These are phyloP conservation scores for Drosophila lacicola DNA, from an alignment of 2,888 invertebrate genomes.

Conservation along the genomic window DNA sequence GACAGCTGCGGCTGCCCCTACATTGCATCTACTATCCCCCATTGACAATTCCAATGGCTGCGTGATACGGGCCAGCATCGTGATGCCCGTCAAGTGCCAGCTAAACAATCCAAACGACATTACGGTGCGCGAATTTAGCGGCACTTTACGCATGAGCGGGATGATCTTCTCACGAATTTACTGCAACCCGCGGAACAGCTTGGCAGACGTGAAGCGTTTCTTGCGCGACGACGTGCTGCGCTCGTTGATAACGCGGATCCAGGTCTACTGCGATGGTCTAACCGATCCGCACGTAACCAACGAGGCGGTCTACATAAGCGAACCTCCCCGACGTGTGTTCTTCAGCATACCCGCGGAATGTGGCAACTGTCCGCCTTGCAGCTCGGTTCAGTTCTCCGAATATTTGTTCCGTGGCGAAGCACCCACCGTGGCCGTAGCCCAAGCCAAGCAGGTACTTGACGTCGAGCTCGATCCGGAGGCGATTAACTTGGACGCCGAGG, in stretches of 20 bases:
- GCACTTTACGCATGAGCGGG: conserved; percentile 82
- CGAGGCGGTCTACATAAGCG: conserved; percentile 89
- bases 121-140: conserved; percentile 79
- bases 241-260: conserved; percentile 93
- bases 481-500: conserved; percentile 91
- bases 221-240: conserved; percentile 94
- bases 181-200: conserved; percentile 90
- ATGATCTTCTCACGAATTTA: conserved; percentile 88
- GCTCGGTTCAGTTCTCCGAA: conserved; percentile 91
- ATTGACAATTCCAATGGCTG: conserved; percentile 31
- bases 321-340: conserved; percentile 94
- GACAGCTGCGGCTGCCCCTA: conserved; percentile 18
- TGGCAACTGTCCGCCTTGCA: conserved; percentile 52
- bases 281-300: conserved; percentile 85
- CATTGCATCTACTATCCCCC: conserved; percentile 34
- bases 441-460: conserved; percentile 93
- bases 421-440: conserved; percentile 91
- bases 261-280: conserved; percentile 96
- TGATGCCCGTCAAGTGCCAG: conserved; percentile 89
- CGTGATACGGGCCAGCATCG: conserved; percentile 87
- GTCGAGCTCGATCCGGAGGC: conserved; percentile 89
- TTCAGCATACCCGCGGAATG: conserved; percentile 88
- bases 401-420: conserved; percentile 97
- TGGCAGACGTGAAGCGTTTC: conserved; percentile 90
- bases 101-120: conserved; percentile 58